These are phyloP conservation scores for Camarhynchus parvulus DNA, from an alignment of 2,113 vertebrate species.

Conservation along the genomic window DNA sequence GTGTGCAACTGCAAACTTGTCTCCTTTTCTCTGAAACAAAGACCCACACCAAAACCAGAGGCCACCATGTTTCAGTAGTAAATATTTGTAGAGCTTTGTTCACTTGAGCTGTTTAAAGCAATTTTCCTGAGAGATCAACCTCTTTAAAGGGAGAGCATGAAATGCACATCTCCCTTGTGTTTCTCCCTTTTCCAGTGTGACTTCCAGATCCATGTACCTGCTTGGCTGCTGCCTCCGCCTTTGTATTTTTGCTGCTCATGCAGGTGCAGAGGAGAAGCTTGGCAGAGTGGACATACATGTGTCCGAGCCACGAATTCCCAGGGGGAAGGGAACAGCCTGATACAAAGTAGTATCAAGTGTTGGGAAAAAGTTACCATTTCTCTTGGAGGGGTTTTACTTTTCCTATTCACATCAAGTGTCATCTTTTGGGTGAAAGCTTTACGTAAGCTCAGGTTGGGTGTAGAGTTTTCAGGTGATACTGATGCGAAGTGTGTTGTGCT, in stretches of 20 bases:
- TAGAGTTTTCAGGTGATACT: neutral
- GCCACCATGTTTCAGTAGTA: neutral
- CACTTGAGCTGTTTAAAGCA: neutral
- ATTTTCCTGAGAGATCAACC: neutral
- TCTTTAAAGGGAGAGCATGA: neutral
- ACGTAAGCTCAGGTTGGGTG: neutral
- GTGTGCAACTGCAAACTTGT: neutral
- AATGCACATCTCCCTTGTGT: neutral
- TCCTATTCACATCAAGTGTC: neutral
- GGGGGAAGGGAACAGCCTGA: neutral
- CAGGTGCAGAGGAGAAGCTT: neutral
- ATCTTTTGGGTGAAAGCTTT: neutral
- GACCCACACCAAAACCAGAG: neutral
- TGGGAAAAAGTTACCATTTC: neutral
- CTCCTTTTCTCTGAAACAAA: neutral
- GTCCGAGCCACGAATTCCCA: rapidly evolving
- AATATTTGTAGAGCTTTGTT: neutral
- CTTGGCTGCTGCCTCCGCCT: neutral
- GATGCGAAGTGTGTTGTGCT: neutral
- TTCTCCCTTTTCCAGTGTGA: neutral
- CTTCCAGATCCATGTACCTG: neutral
- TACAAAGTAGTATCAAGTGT: neutral
- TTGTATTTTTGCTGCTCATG: neutral
- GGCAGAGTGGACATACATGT: rapidly evolving
- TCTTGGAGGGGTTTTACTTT: neutral